A percentile compares a stretch with the other conserved stretches of the same genome.
Evolutionary conservation across 1,140 invertebrate species (phyloP).

Genomic region (Hyles euphorbiae): DNA sequence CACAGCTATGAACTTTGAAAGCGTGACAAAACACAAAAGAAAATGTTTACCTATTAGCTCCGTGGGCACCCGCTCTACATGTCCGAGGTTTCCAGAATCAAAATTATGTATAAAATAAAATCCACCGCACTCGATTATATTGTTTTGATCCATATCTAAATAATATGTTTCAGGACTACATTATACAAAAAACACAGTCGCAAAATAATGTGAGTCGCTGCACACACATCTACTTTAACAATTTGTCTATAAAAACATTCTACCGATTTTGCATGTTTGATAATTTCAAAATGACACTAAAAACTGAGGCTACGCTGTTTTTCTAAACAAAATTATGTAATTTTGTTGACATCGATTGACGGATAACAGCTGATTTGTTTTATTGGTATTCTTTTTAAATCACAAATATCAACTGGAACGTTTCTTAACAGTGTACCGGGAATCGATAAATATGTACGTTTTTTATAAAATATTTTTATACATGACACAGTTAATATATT

Average conservation of each 20-base stretch:
- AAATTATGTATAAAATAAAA: slow-evolving; percentile 88
- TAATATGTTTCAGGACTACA: slow-evolving; percentile 49
- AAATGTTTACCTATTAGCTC: slow-evolving; percentile 56
- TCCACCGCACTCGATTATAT: slow-evolving; percentile 76
- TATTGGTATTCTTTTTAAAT: slow-evolving; percentile 64
- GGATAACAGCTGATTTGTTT: slow-evolving; percentile 75
- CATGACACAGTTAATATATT: slow-evolving; percentile 20
- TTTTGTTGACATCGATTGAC: slow-evolving; percentile 76
- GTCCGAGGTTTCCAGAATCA: slow-evolving; percentile 91
- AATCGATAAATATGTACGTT: slow-evolving; percentile 32
- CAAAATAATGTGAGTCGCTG: slow-evolving; percentile 34
- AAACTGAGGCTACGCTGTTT: slow-evolving; percentile 67
- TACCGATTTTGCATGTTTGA: slow-evolving; percentile 48
- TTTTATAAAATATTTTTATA: slow-evolving; percentile 12
- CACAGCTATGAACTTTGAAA: too few relatives aligned
- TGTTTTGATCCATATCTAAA: slow-evolving; percentile 63
- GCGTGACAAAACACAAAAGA: too few relatives aligned
- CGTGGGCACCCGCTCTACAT: slow-evolving; percentile 81
- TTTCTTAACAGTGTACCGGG: slow-evolving; percentile 23
- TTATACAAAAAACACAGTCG: slow-evolving; percentile 55
- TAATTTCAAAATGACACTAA: slow-evolving; percentile 64
- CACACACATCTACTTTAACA: slow-evolving; percentile 48
- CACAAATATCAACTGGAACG: slow-evolving; percentile 21
- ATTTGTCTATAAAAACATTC: slow-evolving; percentile 48
- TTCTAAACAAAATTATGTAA: slow-evolving; percentile 76